Conservation (phyloP, 2,113 vertebrate species). For the Sclerurus mexicanus region DNA sequence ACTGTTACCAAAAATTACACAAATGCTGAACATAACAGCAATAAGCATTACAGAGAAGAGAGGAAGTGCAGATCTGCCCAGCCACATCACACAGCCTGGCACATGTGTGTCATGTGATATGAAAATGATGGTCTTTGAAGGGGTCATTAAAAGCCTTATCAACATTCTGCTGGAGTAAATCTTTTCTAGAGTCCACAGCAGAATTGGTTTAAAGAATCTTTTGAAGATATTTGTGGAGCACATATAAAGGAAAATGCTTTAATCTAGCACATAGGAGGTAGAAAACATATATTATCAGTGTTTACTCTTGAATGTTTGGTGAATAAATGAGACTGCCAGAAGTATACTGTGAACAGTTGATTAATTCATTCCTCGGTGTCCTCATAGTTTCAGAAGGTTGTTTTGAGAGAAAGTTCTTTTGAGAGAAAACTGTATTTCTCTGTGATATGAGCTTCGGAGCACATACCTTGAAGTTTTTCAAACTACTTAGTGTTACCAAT, state of each 20-base stretch:
- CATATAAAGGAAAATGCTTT: background rate
- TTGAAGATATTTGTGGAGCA: background rate
- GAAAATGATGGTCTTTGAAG: background rate
- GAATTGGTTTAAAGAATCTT: background rate
- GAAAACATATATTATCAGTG: background rate
- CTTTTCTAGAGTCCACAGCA: background rate
- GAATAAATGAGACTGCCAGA: background rate
- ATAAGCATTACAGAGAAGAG: background rate
- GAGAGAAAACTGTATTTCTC: background rate
- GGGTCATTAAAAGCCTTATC: background rate
- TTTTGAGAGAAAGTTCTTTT: background rate
- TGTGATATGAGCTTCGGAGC: background rate
- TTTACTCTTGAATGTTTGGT: background rate
- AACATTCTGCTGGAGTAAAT: background rate
- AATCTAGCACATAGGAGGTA: background rate
- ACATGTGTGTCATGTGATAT: rapidly evolving
- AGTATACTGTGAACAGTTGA: background rate
- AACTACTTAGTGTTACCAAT: background rate
- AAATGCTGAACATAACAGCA: background rate
- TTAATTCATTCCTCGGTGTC: background rate
- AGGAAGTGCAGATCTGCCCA: background rate
- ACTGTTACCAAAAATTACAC: background rate
- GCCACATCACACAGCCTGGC: background rate
- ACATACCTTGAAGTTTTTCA: background rate
- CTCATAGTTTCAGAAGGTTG: background rate